These are phyloP conservation scores for Sebastes taczanowskii DNA, from an alignment of 2,797 vertebrate genomes.

Conservation along the genomic window DNA sequence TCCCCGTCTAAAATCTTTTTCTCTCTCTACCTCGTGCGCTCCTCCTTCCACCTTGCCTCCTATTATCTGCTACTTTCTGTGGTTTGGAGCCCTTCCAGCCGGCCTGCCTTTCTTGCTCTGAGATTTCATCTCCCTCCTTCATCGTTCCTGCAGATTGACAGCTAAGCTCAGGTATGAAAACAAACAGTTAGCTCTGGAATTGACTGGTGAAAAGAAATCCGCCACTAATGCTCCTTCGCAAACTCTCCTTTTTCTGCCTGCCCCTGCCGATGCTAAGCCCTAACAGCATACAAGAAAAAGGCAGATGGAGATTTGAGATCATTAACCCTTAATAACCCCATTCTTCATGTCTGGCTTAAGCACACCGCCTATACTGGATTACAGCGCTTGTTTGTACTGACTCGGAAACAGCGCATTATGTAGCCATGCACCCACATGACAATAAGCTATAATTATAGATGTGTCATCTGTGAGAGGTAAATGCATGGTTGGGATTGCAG, in stretches of 20 bases:
- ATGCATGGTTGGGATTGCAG: conserved; percentile 44
- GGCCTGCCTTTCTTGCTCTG: conserved; percentile 84
- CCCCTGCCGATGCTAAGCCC: conserved; percentile 61
- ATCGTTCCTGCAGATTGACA: conserved; percentile 88
- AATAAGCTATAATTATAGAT: conserved; percentile 60
- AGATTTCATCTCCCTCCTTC: conserved; percentile 87
- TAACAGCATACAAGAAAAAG: conserved; percentile 48
- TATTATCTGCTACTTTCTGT: conserved; percentile 82
- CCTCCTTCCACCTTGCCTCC: conserved; percentile 63
- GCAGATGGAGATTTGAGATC: conserved; percentile 69
- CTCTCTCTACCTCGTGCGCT: conserved; percentile 58
- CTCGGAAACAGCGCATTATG: conserved; percentile 22
- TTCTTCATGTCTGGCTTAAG: conserved; percentile 59
- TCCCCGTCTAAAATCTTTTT: conserved; percentile 38
- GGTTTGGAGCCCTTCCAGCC: conserved; percentile 91
- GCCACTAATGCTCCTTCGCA: conserved; percentile 70
- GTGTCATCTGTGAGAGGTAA: conserved; percentile 55
- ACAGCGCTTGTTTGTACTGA: conserved; percentile 20
- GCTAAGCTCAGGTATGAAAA: conserved; percentile 90
- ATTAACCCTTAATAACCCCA: conserved; percentile 67
- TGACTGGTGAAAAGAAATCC: conserved; percentile 83
- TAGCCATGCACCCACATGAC: conserved; percentile 34
- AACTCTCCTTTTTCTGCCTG: conserved; percentile 46
- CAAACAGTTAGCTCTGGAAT: conserved; percentile 87
- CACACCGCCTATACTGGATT: conserved; percentile 37